Conservation (phyloP, 2,888 invertebrate species). For the Caenorhabditis afra region DNA sequence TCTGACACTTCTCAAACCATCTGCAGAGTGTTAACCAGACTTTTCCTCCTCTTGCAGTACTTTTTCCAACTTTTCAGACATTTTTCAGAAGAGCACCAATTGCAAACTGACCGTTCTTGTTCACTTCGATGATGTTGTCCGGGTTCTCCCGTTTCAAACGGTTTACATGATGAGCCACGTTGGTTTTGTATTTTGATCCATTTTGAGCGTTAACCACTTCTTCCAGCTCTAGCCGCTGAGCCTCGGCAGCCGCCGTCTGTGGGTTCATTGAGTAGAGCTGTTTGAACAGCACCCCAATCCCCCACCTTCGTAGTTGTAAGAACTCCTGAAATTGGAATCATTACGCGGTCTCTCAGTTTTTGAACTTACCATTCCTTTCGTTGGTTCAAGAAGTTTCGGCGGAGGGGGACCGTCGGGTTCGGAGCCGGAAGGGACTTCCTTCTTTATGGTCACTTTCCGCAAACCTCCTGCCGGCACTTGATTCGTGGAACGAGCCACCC, state of each 20-base stretch:
- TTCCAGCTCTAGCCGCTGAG: slow-evolving; percentile 20
- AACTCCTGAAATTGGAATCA: slow-evolving; percentile 19
- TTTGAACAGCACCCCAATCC: neutral
- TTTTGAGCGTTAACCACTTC: neutral
- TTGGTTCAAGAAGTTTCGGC: slow-evolving; percentile 1
- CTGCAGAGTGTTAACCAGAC: no score
- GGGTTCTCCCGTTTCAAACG: no score
- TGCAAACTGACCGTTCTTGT: slow-evolving; percentile 32
- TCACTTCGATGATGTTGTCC: slow-evolving; percentile 16
- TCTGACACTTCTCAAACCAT: no score
- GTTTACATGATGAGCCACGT: no score
- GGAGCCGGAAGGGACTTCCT: neutral
- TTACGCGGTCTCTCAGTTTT: neutral
- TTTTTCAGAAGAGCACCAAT: no score
- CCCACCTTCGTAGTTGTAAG: neutral
- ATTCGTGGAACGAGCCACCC: neutral
- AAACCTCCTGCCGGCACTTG: neutral
- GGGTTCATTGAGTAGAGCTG: neutral
- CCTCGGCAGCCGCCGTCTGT: neutral
- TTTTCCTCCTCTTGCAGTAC: no score
- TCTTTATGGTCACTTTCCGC: neutral
- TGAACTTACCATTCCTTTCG: slow-evolving; percentile 23
- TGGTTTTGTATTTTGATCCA: neutral
- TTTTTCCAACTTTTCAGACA: no score
- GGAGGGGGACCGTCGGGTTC: neutral